These are phyloP conservation scores for Ornithoptera priamus DNA, from an alignment of 2,888 invertebrate genomes.

Conservation along the genomic window DNA sequence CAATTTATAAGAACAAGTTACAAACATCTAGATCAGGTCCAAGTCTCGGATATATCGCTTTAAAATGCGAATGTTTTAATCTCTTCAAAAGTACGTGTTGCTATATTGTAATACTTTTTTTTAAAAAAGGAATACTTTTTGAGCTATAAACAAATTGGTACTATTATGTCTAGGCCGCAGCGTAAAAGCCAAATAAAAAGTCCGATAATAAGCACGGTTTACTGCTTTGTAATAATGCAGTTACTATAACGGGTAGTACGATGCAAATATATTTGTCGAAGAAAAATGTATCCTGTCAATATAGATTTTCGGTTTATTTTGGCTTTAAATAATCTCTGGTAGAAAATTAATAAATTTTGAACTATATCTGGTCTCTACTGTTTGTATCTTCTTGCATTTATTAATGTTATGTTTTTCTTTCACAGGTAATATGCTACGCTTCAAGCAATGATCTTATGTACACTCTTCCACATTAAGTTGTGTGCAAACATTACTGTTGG, in stretches of 20 bases:
- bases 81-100: too few relatives aligned
- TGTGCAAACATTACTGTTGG: too few relatives aligned
- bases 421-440: constrained; percentile 23
- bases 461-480: background rate
- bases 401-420: constrained; percentile 3
- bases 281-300: background rate
- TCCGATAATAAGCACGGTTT: constrained; percentile 5
- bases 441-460: background rate
- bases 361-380: too few relatives aligned
- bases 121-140: too few relatives aligned
- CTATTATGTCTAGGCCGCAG: constrained; percentile 7
- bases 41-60: too few relatives aligned
- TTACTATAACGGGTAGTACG: constrained; percentile 2
- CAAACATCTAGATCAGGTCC: too few relatives aligned
- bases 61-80: too few relatives aligned
- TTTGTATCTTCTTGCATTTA: background rate
- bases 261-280: background rate
- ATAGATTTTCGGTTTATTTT: background rate
- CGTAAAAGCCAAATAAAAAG: constrained; percentile 9
- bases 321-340: background rate
- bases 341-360: background rate
- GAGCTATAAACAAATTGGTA: background rate
- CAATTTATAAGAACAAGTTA: too few relatives aligned
- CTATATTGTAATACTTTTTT: too few relatives aligned
- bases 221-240: constrained; percentile 1